Conservation (phyloP, 2,113 vertebrate genomes). For the Haplochromis burtoni region DNA sequence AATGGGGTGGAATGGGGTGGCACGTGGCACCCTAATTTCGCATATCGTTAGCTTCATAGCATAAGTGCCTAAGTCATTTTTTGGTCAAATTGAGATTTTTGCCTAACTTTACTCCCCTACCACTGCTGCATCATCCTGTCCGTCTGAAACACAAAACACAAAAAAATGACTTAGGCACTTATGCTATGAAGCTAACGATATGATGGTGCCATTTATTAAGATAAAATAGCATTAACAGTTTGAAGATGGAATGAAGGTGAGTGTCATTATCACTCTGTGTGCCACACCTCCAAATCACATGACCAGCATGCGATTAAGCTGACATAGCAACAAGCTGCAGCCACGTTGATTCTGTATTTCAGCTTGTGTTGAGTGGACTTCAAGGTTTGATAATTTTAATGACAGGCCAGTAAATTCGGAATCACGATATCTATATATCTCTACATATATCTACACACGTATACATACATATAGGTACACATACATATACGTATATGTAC, state of each 20-base stretch:
- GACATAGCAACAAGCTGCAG: background rate
- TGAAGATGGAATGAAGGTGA: background rate
- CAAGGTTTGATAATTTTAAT: background rate
- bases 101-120: too few species aligned
- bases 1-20: background rate
- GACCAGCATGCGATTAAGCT: background rate
- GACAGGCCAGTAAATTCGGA: background rate
- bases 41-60: too few species aligned
- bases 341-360: background rate
- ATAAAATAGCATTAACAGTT: background rate
- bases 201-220: background rate
- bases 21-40: background rate
- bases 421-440: background rate
- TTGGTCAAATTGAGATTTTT: too few species aligned
- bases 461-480: too few species aligned
- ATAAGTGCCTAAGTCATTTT: too few species aligned
- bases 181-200: too few species aligned
- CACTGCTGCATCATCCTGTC: too few species aligned
- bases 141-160: too few species aligned
- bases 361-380: background rate
- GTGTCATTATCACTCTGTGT: background rate
- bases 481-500: background rate
- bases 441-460: background rate
- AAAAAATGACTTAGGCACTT: too few species aligned
- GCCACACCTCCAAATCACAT: background rate